A percentile compares a stretch with the other conserved stretches of the same genome.
Conservation (phyloP, 1,140 invertebrate species). For the Aphis craccivora region DNA sequence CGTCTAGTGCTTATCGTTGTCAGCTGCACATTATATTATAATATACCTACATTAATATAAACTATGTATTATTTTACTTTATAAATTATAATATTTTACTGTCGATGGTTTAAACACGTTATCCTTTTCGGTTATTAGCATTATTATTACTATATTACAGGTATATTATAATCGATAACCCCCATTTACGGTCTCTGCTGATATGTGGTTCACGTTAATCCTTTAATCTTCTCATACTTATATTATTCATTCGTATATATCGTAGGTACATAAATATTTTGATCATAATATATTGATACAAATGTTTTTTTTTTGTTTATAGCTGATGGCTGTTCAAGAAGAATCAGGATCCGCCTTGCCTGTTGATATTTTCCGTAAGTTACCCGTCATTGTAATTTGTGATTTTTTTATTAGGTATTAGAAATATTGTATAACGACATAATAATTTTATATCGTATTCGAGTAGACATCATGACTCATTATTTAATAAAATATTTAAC, state of each 20-base stretch:
- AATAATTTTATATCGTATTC: neutral
- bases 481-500: neutral
- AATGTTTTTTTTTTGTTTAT: slow-evolving; percentile 11
- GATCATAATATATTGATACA: neutral
- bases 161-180: neutral
- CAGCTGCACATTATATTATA: neutral
- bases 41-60: neutral
- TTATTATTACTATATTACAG: neutral
- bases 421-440: neutral
- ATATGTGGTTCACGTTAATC: slow-evolving; percentile 24
- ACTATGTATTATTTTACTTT: neutral
- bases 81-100: neutral
- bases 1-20: neutral
- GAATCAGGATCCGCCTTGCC: slow-evolving; percentile 52
- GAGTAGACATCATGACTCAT: neutral
- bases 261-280: neutral
- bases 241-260: neutral
- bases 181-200: neutral
- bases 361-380: slow-evolving; percentile 52
- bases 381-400: neutral
- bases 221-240: slow-evolving; percentile 22
- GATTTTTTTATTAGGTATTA: neutral
- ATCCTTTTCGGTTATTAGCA: neutral
- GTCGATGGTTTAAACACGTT: neutral
- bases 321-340: slow-evolving; percentile 54